Evolutionary conservation across 2,888 invertebrate genomes (phyloP).

Genomic region (Lypha dubia): DNA sequence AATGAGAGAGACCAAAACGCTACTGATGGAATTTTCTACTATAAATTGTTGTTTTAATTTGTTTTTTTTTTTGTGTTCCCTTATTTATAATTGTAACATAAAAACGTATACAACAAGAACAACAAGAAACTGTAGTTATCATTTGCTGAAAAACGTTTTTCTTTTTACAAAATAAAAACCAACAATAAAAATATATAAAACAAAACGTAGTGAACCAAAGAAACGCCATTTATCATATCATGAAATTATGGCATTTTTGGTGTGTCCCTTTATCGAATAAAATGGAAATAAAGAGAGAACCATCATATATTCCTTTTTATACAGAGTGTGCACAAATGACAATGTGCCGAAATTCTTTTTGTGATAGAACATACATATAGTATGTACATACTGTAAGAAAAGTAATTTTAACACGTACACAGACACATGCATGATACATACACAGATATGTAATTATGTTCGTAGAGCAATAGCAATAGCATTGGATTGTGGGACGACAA

Average conservation of each 20-base stretch:
- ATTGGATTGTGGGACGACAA: too few relatives aligned
- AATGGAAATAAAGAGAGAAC: background rate
- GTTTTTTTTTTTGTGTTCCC: background rate
- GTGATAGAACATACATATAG: constrained; percentile 39
- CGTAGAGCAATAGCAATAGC: too few relatives aligned
- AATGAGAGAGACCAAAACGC: background rate
- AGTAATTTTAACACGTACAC: constrained; percentile 20
- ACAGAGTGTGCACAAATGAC: constrained; percentile 17
- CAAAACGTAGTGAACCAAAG: constrained; percentile 22
- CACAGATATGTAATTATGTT: background rate
- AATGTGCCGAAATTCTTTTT: constrained; percentile 20
- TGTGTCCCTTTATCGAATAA: background rate
- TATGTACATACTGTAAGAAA: too few relatives aligned
- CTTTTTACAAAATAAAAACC: constrained; percentile 5
- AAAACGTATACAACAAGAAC: constrained; percentile 32
- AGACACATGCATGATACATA: background rate
- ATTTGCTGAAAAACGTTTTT: constrained; percentile 32
- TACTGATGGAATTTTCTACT: background rate
- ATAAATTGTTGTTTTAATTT: background rate
- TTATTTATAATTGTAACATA: constrained; percentile 39
- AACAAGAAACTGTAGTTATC: constrained; percentile 13
- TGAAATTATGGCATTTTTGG: constrained; percentile 3
- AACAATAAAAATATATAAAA: constrained; percentile 10
- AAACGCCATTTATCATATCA: constrained; percentile 48
- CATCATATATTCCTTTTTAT: background rate